phyloP scores from a whole-genome alignment of 2,797 vertebrate genomes.

The Syncerus caffer region DNA sequence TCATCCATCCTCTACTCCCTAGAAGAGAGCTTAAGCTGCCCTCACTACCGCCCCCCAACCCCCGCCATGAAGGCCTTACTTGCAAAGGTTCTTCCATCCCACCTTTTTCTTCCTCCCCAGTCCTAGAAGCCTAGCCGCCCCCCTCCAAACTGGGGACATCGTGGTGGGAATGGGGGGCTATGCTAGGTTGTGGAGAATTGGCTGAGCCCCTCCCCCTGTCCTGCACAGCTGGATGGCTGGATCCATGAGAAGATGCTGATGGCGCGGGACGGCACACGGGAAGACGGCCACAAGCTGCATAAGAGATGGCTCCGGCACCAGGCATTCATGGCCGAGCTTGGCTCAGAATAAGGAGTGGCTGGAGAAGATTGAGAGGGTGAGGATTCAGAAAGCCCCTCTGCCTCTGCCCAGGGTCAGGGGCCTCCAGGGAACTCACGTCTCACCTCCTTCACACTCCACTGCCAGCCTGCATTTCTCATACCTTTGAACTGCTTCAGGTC shows the following conservation, averaged over 20 bases:
- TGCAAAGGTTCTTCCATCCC: neutral
- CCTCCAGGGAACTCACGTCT: neutral
- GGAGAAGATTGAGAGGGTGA: slow-evolving; percentile 93
- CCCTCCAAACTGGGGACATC: neutral
- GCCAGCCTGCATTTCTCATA: neutral
- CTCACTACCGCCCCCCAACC: rapidly evolving
- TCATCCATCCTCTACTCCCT: neutral
- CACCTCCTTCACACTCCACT: neutral
- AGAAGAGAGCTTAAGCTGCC: neutral
- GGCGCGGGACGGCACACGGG: slow-evolving; percentile 88
- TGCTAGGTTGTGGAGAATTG: neutral
- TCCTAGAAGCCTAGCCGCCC: neutral
- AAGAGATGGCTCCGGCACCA: slow-evolving; percentile 96
- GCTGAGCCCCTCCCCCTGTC: neutral
- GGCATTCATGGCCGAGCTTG: slow-evolving; percentile 94
- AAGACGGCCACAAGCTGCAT: slow-evolving; percentile 90
- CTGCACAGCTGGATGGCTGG: slow-evolving; percentile 78
- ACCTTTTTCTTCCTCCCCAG: neutral
- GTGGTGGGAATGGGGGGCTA: neutral
- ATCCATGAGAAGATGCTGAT: slow-evolving; percentile 87
- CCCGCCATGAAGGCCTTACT: neutral
- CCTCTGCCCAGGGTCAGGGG: neutral
- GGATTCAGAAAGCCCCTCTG: slow-evolving; percentile 37
- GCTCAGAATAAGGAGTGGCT: slow-evolving; percentile 95
- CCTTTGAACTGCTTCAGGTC: neutral